A percentile compares a stretch with the other conserved stretches of the same genome.
These are phyloP conservation scores for Torymus auratus DNA, from an alignment of 2,888 invertebrate genomes.

Conservation along the genomic window DNA sequence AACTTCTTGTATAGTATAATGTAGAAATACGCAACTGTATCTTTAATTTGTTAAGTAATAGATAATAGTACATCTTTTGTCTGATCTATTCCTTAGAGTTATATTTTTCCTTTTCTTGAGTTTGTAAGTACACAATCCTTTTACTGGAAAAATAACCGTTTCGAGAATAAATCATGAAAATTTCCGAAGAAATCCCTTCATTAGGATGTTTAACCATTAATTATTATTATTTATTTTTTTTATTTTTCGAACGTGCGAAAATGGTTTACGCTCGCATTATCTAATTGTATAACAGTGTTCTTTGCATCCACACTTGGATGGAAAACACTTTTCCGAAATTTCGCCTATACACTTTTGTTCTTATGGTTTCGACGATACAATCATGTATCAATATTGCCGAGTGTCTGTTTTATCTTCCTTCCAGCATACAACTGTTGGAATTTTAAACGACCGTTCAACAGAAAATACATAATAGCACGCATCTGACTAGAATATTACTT, in stretches of 20 bases:
- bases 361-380: slow-evolving; percentile 6
- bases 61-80: background rate
- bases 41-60: no score
- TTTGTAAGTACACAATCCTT: slow-evolving; percentile 28
- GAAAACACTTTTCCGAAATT: slow-evolving; percentile 2
- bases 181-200: slow-evolving; percentile 46
- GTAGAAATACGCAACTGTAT: no score
- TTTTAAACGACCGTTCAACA: slow-evolving; percentile 34
- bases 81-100: slow-evolving; percentile 15
- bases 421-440: slow-evolving; percentile 3
- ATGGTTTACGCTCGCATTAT: background rate
- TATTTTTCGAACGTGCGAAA: slow-evolving; percentile 23
- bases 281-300: slow-evolving; percentile 19
- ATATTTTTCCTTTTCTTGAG: slow-evolving; percentile 8
- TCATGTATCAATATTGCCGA: slow-evolving; percentile 10
- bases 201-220: slow-evolving; percentile 9
- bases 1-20: slow-evolving; percentile 30
- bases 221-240: slow-evolving; percentile 24
- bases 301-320: slow-evolving; percentile 11
- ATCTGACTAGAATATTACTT: slow-evolving; percentile 65
- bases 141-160: background rate
- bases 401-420: slow-evolving; percentile 2
- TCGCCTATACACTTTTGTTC: slow-evolving; percentile 7
- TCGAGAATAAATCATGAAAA: slow-evolving; percentile 10
- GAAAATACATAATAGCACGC: slow-evolving; percentile 61